Base-by-base conservation (phyloP, 2,888 invertebrate genomes). In the Carterocephalus palaemon region DNA sequence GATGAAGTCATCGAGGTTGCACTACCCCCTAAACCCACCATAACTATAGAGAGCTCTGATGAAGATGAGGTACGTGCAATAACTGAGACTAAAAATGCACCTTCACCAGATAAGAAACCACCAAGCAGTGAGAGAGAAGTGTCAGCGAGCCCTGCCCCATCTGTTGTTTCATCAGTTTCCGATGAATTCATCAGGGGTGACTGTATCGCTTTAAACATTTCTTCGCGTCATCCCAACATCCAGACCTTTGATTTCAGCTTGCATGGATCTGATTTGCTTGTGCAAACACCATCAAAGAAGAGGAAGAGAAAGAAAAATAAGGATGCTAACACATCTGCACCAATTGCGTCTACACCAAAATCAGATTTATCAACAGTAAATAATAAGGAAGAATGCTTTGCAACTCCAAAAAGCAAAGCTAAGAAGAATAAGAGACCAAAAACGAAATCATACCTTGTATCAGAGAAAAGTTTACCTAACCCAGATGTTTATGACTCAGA, bases 401-500 rank as follows among this genome's bases (percentile, higher is more conserved):
- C 84, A 2, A 87, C 87, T 57, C 88, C 88, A 38, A 84, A 79
- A 58, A 77, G 75, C 56, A 87, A 88, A 72, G 72, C 73, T 4
- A 87, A 80, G 51, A 84, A 82, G 51, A 84, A 82, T 56, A 83
- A 80, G 59, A 77, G 67, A 49, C 74, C 73, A 52, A 84, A 70
- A 67, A 60, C 59, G 19, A 84, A 75, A 66, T 79, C 56, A 62
- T 87, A 58, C 66, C 67, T 56, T 59, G 85, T 65, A 47, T 67
- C 63, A 53, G 79, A 62, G 60, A 88, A 65, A 70, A 71, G 64
- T 56, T 52, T 88, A 16, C 77, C 80, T 2, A 77, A 62, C 57
- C 62, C 85, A 3, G 90, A 90, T 70, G 78, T 90, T 3, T 90
- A 89, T 60, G 88, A 88, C 60, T 90, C 89, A 28, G 90, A 90